Evolutionary conservation across 2,888 invertebrate genomes (phyloP).

Genomic region (Frankliniella fusca): DNA sequence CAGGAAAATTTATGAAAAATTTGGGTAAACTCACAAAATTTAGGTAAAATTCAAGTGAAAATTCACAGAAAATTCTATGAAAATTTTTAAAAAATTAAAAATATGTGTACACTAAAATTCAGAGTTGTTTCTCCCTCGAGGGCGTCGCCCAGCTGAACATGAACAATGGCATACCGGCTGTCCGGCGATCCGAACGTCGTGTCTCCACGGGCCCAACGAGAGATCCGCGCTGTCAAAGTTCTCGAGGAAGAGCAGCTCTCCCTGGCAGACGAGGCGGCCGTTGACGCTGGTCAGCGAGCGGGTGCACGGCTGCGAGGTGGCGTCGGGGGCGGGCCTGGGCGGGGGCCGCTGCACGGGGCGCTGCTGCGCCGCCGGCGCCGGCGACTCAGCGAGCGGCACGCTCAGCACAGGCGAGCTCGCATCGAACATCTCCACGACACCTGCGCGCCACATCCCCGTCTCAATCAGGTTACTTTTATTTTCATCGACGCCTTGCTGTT

Average conservation of each 20-base stretch:
- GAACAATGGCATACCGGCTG: background rate
- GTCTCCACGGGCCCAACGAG: background rate
- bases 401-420: too few species aligned
- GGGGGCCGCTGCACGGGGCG: background rate
- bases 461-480: background rate
- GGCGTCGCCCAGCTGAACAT: too few species aligned
- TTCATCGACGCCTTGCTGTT: background rate
- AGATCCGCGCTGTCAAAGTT: background rate
- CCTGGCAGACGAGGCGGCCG: conserved; percentile 5
- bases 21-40: too few species aligned
- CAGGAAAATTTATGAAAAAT: too few species aligned
- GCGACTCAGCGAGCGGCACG: background rate
- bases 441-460: background rate
- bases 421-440: background rate
- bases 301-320: background rate
- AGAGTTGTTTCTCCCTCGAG: too few species aligned
- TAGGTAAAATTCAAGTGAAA: too few species aligned
- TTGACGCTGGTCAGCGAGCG: background rate
- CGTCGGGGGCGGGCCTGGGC: background rate
- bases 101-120: too few species aligned
- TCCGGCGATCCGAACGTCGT: background rate
- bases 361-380: background rate
- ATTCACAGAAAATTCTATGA: too few species aligned
- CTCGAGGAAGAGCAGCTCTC: conserved; percentile 6
- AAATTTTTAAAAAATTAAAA: too few species aligned